Conservation (phyloP, 2,113 vertebrate species). For the human (Homo sapiens) region GRCh38 chr1:167791501-167792000, state of each 20-base stretch:
- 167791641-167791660: background rate
- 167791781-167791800: accelerated
- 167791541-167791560: background rate
- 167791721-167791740: background rate
- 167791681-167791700: background rate
- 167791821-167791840: background rate
- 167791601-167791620: background rate
- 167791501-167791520: background rate
- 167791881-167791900: background rate
- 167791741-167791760: too few species aligned
- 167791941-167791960: accelerated
- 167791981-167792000: background rate
- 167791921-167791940: too few species aligned
- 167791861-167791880: background rate
- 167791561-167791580: background rate
- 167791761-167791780: too few species aligned
- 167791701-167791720: too few species aligned
- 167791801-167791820: too few species aligned
- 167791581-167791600: background rate
- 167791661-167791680: background rate
- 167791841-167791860: background rate
- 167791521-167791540: background rate
- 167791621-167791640: background rate
- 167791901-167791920: background rate
- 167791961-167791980: background rate